Evolutionary conservation across 1,140 invertebrate genomes (phyloP).

Genomic region (Tetranychus cinnabarinus): DNA sequence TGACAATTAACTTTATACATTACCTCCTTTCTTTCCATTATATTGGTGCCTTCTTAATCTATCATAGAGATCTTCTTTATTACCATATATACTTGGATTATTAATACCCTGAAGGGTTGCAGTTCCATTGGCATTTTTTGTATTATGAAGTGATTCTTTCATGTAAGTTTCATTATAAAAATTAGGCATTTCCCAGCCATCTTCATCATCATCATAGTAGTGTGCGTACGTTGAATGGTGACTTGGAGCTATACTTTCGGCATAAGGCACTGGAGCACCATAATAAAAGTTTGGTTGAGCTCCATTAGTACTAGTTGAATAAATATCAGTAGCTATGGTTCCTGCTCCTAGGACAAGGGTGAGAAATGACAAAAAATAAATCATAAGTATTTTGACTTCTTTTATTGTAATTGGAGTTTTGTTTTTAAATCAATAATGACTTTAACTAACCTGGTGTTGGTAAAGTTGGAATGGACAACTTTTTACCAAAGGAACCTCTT

Average conservation of each 20-base stretch:
- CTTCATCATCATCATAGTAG: constrained; percentile 82
- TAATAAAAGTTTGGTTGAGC: constrained; percentile 91
- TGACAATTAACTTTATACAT: not conserved
- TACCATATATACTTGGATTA: constrained; percentile 77
- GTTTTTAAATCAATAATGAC: not conserved
- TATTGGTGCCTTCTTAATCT: constrained; percentile 82
- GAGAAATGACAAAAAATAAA: not conserved
- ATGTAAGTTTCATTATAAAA: constrained; percentile 91
- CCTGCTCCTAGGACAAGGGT: not conserved
- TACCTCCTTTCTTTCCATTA: constrained; percentile 64
- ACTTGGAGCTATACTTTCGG: constrained; percentile 76
- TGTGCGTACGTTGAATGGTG: constrained; percentile 85
- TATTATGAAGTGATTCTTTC: constrained; percentile 32
- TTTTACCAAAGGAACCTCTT: constrained; percentile 1
- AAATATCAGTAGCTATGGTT: not conserved
- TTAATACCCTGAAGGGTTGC: constrained; percentile 31
- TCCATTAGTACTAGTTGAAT: constrained; percentile 4
- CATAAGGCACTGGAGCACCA: constrained; percentile 68
- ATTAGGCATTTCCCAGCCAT: constrained; percentile 91
- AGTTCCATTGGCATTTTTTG: constrained; percentile 29
- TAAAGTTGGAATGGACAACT: constrained; percentile 7
- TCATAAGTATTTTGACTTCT: not conserved
- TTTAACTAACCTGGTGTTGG: not conserved
- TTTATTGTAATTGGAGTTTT: too few relatives aligned
- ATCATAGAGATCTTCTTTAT: constrained; percentile 85